These are phyloP conservation scores for Ostrea edulis DNA, from an alignment of 1,140 invertebrate species.

Conservation along the genomic window DNA sequence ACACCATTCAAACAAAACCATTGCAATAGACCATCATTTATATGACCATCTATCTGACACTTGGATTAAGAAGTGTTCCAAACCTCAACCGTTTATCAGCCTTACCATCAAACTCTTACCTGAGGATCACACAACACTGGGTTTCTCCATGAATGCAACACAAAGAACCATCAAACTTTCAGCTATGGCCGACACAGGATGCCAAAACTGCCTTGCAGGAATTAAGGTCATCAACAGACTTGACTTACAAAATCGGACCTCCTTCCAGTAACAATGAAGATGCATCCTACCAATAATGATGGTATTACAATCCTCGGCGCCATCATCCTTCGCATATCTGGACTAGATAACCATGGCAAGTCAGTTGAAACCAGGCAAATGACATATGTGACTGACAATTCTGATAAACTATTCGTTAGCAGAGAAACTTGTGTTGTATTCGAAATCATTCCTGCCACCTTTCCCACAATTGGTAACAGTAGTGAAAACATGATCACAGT, in stretches of 20 bases:
- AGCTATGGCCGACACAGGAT: slow-evolving; percentile 57
- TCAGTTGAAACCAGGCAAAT: slow-evolving; percentile 52
- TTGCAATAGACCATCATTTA: slow-evolving; percentile 60
- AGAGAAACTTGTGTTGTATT: slow-evolving; percentile 51
- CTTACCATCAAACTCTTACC: slow-evolving; percentile 51
- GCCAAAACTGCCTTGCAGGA: slow-evolving; percentile 54
- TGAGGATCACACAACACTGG: slow-evolving; percentile 35
- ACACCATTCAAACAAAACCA: slow-evolving; percentile 14
- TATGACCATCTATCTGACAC: slow-evolving; percentile 56
- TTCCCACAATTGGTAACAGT: slow-evolving; percentile 34
- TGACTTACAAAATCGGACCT: slow-evolving; percentile 47
- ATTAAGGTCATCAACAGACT: slow-evolving; percentile 44
- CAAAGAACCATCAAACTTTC: not conserved
- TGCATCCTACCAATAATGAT: slow-evolving; percentile 55
- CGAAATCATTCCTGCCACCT: slow-evolving; percentile 38
- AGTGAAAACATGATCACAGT: not conserved
- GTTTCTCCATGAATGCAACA: not conserved
- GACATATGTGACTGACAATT: slow-evolving; percentile 52
- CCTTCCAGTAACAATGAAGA: slow-evolving; percentile 58
- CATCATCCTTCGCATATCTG: slow-evolving; percentile 49
- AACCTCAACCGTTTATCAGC: slow-evolving; percentile 56
- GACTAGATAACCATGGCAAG: slow-evolving; percentile 7
- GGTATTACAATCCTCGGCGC: slow-evolving; percentile 54
- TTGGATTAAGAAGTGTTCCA: slow-evolving; percentile 54
- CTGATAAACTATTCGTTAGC: slow-evolving; percentile 56